Evolutionary conservation across 2,888 invertebrate species (phyloP).

Genomic region (Drosophila macrothrix): DNA sequence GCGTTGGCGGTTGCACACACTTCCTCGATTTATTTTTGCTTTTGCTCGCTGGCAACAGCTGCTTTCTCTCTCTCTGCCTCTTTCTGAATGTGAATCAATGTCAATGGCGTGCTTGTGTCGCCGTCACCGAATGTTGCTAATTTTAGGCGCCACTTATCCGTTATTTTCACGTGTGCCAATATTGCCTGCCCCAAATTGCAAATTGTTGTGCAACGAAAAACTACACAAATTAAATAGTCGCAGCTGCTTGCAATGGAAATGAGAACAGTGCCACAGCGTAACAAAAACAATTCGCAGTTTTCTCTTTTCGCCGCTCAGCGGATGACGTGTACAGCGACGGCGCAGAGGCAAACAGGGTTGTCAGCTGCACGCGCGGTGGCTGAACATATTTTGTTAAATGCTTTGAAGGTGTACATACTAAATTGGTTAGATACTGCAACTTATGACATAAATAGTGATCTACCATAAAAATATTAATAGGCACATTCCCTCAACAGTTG

Average conservation of each 20-base stretch:
- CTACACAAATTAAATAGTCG: constrained; percentile 28
- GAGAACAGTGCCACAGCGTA: constrained; percentile 38
- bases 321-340: constrained; percentile 74
- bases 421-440: background rate
- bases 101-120: constrained; percentile 61
- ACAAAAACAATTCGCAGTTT: constrained; percentile 49
- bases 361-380: constrained; percentile 8
- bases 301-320: constrained; percentile 57
- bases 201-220: constrained; percentile 29
- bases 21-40: constrained; percentile 74
- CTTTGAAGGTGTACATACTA: background rate
- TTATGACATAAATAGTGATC: background rate
- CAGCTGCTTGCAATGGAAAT: constrained; percentile 45
- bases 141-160: constrained; percentile 38
- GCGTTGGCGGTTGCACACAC: constrained; percentile 26
- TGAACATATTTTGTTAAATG: background rate
- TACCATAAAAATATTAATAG: background rate
- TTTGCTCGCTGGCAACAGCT: constrained; percentile 31
- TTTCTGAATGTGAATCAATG: constrained; percentile 71
- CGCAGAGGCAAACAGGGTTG: constrained; percentile 63
- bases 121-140: constrained; percentile 44
- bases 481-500: background rate
- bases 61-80: constrained; percentile 46
- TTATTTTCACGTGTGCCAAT: constrained; percentile 54
- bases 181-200: constrained; percentile 51